These are phyloP conservation scores for Danio albolineatus DNA, from an alignment of 2,797 vertebrate genomes.

Conservation along the genomic window DNA sequence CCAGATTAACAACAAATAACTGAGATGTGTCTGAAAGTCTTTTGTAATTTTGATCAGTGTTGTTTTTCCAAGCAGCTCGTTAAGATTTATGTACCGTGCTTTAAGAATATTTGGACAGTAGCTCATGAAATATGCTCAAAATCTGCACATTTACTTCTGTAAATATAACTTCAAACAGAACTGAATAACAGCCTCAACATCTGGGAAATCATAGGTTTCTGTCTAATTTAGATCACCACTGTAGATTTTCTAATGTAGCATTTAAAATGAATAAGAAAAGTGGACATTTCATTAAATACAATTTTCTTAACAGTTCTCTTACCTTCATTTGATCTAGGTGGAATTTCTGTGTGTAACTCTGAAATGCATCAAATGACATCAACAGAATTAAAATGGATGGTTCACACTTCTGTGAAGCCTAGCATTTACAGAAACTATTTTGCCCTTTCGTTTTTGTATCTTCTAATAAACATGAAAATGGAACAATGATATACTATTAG, in stretches of 20 bases:
- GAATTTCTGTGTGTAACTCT: constrained; percentile 48
- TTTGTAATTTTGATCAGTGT: too few relatives aligned
- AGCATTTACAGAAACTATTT: neutral
- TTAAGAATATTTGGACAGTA: too few relatives aligned
- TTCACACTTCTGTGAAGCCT: neutral
- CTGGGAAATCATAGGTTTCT: too few relatives aligned
- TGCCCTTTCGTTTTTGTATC: neutral
- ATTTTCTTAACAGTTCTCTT: neutral
- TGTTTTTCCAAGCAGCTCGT: too few relatives aligned
- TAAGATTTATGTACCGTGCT: too few relatives aligned
- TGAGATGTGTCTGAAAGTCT: too few relatives aligned
- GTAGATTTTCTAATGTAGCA: neutral
- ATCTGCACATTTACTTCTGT: too few relatives aligned
- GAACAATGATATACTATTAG: neutral
- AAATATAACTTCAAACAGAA: too few relatives aligned
- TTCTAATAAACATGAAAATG: neutral
- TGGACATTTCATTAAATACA: neutral
- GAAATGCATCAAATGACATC: constrained; percentile 33
- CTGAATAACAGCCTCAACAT: too few relatives aligned
- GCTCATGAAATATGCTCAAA: too few relatives aligned
- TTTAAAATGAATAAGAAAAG: neutral
- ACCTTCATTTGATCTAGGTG: constrained; percentile 33
- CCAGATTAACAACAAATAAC: too few relatives aligned
- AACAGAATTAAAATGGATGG: neutral
- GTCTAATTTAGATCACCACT: too few relatives aligned